Evolutionary conservation across 2,113 vertebrate species (phyloP).

Genomic region (Gorsachius goisagi): DNA sequence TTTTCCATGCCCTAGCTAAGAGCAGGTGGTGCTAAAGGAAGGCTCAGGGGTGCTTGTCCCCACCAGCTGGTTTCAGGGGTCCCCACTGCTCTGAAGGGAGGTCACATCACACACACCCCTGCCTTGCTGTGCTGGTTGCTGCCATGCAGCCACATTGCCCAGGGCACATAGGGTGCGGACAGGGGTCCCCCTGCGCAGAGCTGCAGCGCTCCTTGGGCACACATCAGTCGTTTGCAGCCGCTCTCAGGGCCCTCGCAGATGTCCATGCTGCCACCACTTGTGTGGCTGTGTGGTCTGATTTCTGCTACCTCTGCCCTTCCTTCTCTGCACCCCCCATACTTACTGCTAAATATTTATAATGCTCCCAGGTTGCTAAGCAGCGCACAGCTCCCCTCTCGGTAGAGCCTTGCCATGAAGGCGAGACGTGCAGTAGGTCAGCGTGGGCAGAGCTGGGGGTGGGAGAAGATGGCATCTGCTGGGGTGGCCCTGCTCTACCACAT

Average conservation of each 20-base stretch:
- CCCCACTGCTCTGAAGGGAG: neutral
- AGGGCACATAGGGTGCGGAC: fast-evolving
- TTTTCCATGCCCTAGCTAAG: neutral
- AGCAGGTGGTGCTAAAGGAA: neutral
- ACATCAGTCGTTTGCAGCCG: neutral
- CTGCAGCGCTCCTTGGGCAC: fast-evolving
- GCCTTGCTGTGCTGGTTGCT: neutral
- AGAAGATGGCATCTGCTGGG: neutral
- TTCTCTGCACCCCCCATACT: neutral
- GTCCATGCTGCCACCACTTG: neutral
- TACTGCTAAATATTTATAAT: neutral
- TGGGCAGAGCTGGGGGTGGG: neutral
- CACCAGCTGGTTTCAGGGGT: neutral
- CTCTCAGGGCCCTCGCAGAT: neutral
- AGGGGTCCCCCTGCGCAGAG: neutral
- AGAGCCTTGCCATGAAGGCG: fast-evolving
- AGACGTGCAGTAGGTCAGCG: neutral
- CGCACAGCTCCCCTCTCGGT: neutral
- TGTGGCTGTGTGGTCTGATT: neutral
- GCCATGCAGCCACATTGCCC: neutral
- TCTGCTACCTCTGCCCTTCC: neutral
- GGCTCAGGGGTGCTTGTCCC: neutral
- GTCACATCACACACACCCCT: neutral
- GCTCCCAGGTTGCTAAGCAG: constrained; percentile 9
- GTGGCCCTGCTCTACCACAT: neutral